phyloP scores from a whole-genome alignment of 1,140 invertebrate species.

The Solen grandis region DNA sequence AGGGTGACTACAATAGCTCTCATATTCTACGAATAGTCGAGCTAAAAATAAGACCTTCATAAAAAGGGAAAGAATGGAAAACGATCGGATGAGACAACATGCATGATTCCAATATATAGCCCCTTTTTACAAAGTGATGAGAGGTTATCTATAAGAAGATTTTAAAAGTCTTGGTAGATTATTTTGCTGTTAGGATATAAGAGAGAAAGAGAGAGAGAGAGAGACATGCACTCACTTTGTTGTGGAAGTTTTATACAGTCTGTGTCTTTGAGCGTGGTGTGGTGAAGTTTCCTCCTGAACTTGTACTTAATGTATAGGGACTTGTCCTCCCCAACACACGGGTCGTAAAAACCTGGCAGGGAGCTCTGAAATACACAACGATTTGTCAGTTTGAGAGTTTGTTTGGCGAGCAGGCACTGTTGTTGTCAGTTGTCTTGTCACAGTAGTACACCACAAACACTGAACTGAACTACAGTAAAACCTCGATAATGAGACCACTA shows the following conservation, averaged over 20 bases:
- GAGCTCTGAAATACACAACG: slow-evolving; percentile 87
- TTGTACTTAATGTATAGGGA: slow-evolving; percentile 92
- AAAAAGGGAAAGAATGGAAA: neutral
- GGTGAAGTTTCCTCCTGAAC: slow-evolving; percentile 89
- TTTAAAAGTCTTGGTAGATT: neutral
- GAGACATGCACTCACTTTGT: slow-evolving; percentile 69
- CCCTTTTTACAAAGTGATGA: neutral
- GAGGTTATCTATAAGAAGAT: neutral
- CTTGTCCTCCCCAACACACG: slow-evolving; percentile 96
- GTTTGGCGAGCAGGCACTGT: neutral
- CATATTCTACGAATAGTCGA: no score
- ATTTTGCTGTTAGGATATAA: neutral
- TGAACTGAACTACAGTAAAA: no score
- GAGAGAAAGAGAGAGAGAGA: neutral
- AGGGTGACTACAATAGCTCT: no score
- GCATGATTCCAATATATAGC: neutral
- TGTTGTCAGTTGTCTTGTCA: neutral
- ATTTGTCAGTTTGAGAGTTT: slow-evolving; percentile 8
- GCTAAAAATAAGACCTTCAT: no score
- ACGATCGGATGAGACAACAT: neutral
- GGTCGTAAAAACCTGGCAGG: slow-evolving; percentile 98
- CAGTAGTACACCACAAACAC: neutral
- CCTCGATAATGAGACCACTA: no score
- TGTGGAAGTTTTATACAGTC: slow-evolving; percentile 89
- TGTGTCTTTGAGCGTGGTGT: slow-evolving; percentile 90